Conservation (phyloP, 2,888 invertebrate species). For the Torymus texanus region DNA sequence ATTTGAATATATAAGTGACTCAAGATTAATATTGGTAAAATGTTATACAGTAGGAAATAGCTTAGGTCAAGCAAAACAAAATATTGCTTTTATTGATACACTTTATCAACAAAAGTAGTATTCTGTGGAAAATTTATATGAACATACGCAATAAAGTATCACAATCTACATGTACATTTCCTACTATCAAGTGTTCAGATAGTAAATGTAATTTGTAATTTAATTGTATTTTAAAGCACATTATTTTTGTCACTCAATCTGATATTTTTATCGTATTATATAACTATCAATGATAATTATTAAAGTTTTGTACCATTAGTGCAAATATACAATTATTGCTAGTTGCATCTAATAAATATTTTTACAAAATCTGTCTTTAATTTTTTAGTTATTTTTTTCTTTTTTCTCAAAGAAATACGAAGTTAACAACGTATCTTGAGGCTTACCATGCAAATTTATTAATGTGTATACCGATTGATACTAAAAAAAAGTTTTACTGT, state of each 20-base stretch:
- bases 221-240: not conserved
- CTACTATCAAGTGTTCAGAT: conserved; percentile 1
- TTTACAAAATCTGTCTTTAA: too few species aligned
- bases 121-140: conserved; percentile 23
- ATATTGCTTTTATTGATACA: not conserved
- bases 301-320: not conserved
- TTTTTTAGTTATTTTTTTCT: too few species aligned
- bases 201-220: conserved; percentile 1
- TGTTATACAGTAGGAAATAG: not conserved
- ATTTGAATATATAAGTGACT: not conserved
- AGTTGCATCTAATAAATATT: not conserved
- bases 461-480: too few species aligned
- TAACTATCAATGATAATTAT: too few species aligned
- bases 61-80: too few species aligned
- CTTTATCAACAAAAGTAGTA: conserved; percentile 4
- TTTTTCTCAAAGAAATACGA: too few species aligned
- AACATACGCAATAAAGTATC: not conserved
- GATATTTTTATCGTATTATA: too few species aligned
- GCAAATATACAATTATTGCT: not conserved
- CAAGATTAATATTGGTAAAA: conserved; percentile 8
- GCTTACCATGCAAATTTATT: too few species aligned
- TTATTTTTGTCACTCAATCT: not conserved
- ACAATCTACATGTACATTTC: not conserved
- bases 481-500: too few species aligned
- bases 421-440: too few species aligned